Base-by-base conservation (phyloP, 1,140 invertebrate species). In the Pseudomyrmex sp. region DNA sequence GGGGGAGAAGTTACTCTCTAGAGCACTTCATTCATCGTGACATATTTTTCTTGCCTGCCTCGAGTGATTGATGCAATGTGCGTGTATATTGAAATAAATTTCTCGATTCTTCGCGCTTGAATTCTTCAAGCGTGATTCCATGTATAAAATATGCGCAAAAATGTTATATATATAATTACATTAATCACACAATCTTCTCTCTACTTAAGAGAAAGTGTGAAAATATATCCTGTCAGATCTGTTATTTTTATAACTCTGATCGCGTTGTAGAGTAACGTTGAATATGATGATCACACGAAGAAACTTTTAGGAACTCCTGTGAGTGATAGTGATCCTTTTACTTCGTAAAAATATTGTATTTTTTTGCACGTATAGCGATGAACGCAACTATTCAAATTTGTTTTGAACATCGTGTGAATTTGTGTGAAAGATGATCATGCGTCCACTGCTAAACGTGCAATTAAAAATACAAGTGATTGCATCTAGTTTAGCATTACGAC, bases 1-100 rank as follows among this genome's bases (percentile, higher is more conserved):
- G 65, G 20, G 35, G 23, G 61, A 18, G 52, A 62, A 46, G 26
- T 35, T 52, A 26, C 18, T 75, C 20, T 35, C 56, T 26, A 35
- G 61, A 12, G n/a, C 26, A 54, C 74, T 77, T 18, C 74, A 54
- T 66, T 76, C 61, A 54, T 54, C n/a, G 74, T 68, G 62, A 77
- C 74, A 77, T 63, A 77, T 77, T 77, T 77, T 68, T 54, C 54
- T 77, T 61, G 23, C 46, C 35, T 35, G 46, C 23, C 58, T 75
- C 62, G 62, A 58, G 1, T 35, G 62, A 77, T 77, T 66, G 62
- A n/a, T 52, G 74, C 74, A 77, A 77, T 77, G 15, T 50, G 48
- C 46, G 46, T 13, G 35, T 59, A 26, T 46, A 26, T 46, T 44
- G 44, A 48, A 9, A 46, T 20, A 15, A 15, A 23, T 35, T 35